These are phyloP conservation scores for Cotesia glomerata DNA, from an alignment of 1,140 invertebrate species.

Conservation along the genomic window DNA sequence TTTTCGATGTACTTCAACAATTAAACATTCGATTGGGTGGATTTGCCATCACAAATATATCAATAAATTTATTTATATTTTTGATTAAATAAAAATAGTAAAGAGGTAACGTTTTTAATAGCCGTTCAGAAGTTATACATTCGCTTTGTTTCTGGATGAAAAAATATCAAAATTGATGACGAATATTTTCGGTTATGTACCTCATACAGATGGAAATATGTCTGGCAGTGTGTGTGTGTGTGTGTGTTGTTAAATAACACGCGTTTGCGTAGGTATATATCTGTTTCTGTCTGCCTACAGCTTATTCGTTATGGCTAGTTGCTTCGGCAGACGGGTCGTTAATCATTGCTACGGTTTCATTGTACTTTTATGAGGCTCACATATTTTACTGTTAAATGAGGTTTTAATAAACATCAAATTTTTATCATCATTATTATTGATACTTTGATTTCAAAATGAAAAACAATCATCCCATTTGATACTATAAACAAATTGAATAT, in stretches of 20 bases:
- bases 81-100: not conserved
- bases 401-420: not conserved
- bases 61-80: too few relatives aligned
- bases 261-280: conserved; percentile 6
- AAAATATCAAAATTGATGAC: conserved; percentile 2
- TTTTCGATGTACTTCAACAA: not conserved
- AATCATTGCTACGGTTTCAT: conserved; percentile 20
- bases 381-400: not conserved
- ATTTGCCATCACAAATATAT: too few relatives aligned
- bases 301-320: conserved; percentile 16
- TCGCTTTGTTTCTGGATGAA: conserved; percentile 6
- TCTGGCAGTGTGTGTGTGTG: not conserved
- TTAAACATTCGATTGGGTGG: too few relatives aligned
- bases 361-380: conserved; percentile 25
- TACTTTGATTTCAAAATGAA: too few relatives aligned
- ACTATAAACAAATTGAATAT: too few relatives aligned
- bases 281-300: not conserved
- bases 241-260: conserved; percentile 10
- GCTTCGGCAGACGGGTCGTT: conserved; percentile 15
- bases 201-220: not conserved
- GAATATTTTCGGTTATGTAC: not conserved
- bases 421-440: not conserved
- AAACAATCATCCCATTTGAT: too few relatives aligned
- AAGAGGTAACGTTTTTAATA: not conserved
- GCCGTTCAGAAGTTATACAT: not conserved